Base-by-base conservation (phyloP, 2,888 invertebrate species). In the Diadegma fenestrale region DNA sequence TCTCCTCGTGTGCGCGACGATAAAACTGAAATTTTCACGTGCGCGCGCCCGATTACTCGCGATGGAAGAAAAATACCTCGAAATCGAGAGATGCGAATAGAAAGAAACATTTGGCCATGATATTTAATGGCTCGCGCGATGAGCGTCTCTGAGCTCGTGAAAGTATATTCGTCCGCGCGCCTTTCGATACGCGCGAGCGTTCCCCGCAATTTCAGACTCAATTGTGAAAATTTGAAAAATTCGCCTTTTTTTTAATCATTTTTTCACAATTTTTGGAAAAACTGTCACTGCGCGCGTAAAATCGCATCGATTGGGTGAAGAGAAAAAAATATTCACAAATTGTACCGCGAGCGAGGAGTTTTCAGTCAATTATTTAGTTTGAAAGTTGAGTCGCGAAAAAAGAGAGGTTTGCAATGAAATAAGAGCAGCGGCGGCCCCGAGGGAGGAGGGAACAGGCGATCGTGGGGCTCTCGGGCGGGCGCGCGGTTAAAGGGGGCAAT, bases 101-200 rank as follows among this genome's bases (percentile, higher is more conserved):
- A 85, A 92, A 91, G 48, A 92, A 76, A 80, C 45, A 66, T 92
- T 90, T 92, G 92, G 92, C 92, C 92, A 92, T 92, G 92, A 92
- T 93, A 93, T 92, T 92, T 93, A 92, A 90, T 87, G 91, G 91
- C 88, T 88, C 90, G 91, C 33, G 33, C 37, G 37, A 37, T 37
- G 37, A 58, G 22, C 58, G 91, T 89, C 90, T 91, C 91, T 88
- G 37, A 1, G 37, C 37, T 88, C 91, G 92, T 93, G 92, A 93
- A 93, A 93, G 92, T 92, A 90, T 33, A 33, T 90, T 85, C 75
- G 69, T 79, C 75, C 26, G 78, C 26, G 73, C 79, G 75, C 75
- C 82, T 82, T 58, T 45, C 64, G 2, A 12, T 61, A n/a, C 2
- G 10, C 22, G 10, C 58, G 22, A 19, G 19, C 58, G 58, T 6